Evolutionary conservation across 2,113 vertebrate species (phyloP).

Genomic region (Macrotus californicus): DNA sequence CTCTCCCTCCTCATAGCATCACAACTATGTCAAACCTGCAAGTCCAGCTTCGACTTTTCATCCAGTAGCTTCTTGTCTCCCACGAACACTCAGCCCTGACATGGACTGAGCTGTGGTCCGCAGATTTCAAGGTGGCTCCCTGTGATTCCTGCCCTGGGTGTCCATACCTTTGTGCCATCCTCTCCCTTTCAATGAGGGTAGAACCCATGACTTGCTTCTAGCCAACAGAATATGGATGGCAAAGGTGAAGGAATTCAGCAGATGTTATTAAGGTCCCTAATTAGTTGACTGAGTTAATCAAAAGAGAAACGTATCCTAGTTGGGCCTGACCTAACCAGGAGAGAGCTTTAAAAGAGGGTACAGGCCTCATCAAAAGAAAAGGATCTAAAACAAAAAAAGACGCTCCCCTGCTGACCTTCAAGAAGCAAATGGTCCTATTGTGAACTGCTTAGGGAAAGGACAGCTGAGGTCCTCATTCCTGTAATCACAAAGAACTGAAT

Average conservation of each 20-base stretch:
- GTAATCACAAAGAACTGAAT: not conserved
- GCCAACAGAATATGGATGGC: not conserved
- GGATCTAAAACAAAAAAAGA: not conserved
- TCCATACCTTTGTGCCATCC: not conserved
- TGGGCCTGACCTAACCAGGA: not conserved
- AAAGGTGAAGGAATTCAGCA: not conserved
- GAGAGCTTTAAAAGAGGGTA: not conserved
- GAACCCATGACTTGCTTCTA: not conserved
- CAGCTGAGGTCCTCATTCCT: not conserved
- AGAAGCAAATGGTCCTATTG: not conserved
- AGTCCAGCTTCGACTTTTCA: not conserved
- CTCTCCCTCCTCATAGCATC: not conserved
- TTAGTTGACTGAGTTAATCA: not conserved
- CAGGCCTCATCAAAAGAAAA: not conserved
- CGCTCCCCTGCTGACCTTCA: not conserved
- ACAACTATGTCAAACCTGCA: not conserved
- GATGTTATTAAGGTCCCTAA: not conserved
- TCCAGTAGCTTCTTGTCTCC: not conserved
- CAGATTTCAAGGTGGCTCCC: not conserved
- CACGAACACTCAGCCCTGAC: not conserved
- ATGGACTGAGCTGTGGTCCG: not conserved
- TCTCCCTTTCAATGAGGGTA: not conserved
- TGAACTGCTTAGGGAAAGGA: not conserved
- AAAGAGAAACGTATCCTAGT: not conserved
- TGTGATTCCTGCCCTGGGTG: not conserved